A percentile compares a stretch with the other conserved stretches of the same genome.
Evolutionary conservation across 1,140 invertebrate genomes (phyloP).

Genomic region (Drusus annulatus): DNA sequence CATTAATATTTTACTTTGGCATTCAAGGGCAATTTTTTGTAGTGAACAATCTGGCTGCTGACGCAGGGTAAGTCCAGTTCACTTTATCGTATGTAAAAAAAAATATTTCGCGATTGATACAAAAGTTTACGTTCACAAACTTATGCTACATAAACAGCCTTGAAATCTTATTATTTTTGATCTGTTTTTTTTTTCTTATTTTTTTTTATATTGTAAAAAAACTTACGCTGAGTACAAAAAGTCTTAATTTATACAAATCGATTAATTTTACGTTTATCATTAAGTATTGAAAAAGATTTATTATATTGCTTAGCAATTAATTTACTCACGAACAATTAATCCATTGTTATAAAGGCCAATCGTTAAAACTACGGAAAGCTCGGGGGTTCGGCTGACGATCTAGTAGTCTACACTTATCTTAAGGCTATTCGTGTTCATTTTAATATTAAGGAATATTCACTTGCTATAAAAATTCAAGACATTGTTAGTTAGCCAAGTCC

Average conservation of each 20-base stretch:
- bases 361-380: slow-evolving; percentile 45
- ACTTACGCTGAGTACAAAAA: slow-evolving; percentile 46
- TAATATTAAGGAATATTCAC: slow-evolving; percentile 7
- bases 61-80: slow-evolving; percentile 20
- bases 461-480: slow-evolving; percentile 8
- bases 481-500: background rate
- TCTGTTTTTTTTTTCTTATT: slow-evolving; percentile 41
- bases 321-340: slow-evolving; percentile 41
- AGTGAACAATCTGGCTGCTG: background rate
- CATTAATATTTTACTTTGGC: background rate
- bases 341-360: slow-evolving; percentile 51
- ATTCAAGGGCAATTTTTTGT: background rate
- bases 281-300: slow-evolving; percentile 44
- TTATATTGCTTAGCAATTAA: slow-evolving; percentile 48
- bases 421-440: slow-evolving; percentile 17
- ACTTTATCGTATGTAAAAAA: slow-evolving; percentile 20
- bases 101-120: slow-evolving; percentile 35
- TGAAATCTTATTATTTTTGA: slow-evolving; percentile 41
- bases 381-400: slow-evolving; percentile 39
- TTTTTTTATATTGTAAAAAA: slow-evolving; percentile 40
- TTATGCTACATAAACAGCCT: slow-evolving; percentile 49
- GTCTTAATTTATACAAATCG: slow-evolving; percentile 45
- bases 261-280: slow-evolving; percentile 18
- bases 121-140: slow-evolving; percentile 29
- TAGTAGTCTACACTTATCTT: background rate